Conservation (phyloP, 1,140 invertebrate species). For the Saxidomus purpurata region DNA sequence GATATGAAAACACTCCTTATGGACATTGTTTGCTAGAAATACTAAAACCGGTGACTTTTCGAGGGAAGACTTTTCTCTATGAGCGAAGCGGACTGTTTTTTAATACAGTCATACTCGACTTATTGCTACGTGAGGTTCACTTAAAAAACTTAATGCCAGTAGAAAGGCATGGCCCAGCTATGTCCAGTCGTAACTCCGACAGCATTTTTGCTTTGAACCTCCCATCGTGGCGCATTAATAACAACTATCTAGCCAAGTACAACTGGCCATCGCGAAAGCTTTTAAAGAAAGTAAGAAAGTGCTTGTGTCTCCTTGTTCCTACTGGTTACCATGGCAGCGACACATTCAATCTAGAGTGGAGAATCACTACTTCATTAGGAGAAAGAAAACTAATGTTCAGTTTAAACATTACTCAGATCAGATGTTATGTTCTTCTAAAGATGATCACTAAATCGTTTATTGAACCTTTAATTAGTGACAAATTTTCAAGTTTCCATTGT, state of each 20-base stretch:
- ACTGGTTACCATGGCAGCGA: not conserved
- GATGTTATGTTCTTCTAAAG: slow-evolving; percentile 7
- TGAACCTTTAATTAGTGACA: not conserved
- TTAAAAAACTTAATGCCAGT: no score
- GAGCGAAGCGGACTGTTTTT: no score
- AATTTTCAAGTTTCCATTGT: slow-evolving; percentile 1
- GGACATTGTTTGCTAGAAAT: not conserved
- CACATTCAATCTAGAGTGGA: not conserved
- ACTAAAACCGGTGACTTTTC: no score
- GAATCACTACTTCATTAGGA: not conserved
- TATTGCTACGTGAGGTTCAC: no score
- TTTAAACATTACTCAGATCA: slow-evolving; percentile 34
- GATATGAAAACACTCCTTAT: not conserved
- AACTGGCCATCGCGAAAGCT: not conserved
- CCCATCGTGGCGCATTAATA: not conserved
- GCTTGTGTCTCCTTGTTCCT: not conserved
- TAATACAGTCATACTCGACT: no score
- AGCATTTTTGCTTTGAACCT: not conserved
- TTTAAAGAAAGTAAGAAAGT: not conserved
- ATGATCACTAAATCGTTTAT: slow-evolving; percentile 36
- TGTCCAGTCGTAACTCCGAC: not conserved
- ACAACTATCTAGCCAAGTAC: not conserved
- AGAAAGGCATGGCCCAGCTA: not conserved
- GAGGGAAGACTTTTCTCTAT: no score
- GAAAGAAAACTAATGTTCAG: slow-evolving; percentile 21